Base-by-base conservation (phyloP, 2,888 invertebrate genomes). In the Reticulitermes lucifugus region DNA sequence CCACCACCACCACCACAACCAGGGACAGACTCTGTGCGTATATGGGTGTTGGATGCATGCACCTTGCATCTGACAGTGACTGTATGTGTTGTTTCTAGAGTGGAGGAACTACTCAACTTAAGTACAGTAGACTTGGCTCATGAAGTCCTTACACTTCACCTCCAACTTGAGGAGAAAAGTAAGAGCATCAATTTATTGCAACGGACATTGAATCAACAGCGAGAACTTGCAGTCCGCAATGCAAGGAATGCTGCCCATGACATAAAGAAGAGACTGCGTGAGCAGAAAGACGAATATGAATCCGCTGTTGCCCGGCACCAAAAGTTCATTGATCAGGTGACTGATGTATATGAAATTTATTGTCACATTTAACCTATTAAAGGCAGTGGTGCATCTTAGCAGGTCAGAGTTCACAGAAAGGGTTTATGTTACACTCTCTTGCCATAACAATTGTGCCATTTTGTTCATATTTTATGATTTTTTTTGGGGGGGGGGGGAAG, bases 291-390 rank as follows among this genome's bases (percentile, higher is more conserved):
- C 43, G 96, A 96, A 88, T 96, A 95, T 88, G 96, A 96, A 88
- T 92, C 90, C 3, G 93, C 95, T 0, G 93, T 97, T 41, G 94
- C 94, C 87, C 92, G 97, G 22, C 97, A 97, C 89, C 97, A 97
- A 89, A 95, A 93, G 86, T 96, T 97, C 88, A 96, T 97, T 80
- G 96, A 97, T 89, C 96, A 95, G 92, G 94, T 94, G 55, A 55
- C 88, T 79, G 25, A 25, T 65, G n/a, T 65, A 25, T 5, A 65
- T n/a, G 65, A 18, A 18, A 55, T 9, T 18, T 18, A 55, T 18
- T 18, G 18, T 18, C 55, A 55, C 55, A 55, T 55, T 55, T 5
- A 18, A 55, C 18, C 55, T 55, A 2, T 55, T 55, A 55, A 55
- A 55, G 18, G 5, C 18, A 55, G 55, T 55, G 55, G 4, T 18